Evolutionary conservation across 2,113 vertebrate species (phyloP).

Genomic region (Dipodomys ordii): DNA sequence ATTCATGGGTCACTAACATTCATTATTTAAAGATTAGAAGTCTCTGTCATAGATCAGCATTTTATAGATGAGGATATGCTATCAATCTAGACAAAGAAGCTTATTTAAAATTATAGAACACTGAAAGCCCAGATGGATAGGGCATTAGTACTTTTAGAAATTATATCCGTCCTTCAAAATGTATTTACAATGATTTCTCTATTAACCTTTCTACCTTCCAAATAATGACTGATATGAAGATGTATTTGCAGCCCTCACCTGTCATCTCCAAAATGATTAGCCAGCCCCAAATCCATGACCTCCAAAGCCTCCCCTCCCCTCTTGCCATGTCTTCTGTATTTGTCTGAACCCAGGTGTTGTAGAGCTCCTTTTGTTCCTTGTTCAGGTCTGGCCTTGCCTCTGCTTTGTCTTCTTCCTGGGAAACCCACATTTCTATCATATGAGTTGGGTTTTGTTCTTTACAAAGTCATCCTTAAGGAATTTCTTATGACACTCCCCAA

Average conservation of each 20-base stretch:
- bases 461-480: not conserved
- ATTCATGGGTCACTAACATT: conserved; percentile 70
- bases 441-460: not conserved
- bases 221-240: conserved; percentile 18
- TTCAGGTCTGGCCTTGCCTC: accelerated
- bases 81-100: conserved; percentile 59
- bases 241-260: not conserved
- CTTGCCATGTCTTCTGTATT: accelerated
- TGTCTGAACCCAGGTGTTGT: accelerated
- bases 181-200: conserved; percentile 28
- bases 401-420: not conserved
- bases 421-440: not conserved
- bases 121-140: conserved; percentile 48
- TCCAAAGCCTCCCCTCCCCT: not conserved
- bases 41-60: conserved; percentile 64
- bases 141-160: conserved; percentile 2
- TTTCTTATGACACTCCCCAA: not conserved
- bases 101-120: conserved; percentile 64
- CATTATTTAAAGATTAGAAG: conserved; percentile 77
- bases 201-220: not conserved
- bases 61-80: conserved; percentile 67
- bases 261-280: not conserved
- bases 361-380: not conserved
- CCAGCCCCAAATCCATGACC: not conserved
- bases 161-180: conserved; percentile 44